Conservation (phyloP, 2,113 vertebrate species). For the Plectropomus leopardus region DNA sequence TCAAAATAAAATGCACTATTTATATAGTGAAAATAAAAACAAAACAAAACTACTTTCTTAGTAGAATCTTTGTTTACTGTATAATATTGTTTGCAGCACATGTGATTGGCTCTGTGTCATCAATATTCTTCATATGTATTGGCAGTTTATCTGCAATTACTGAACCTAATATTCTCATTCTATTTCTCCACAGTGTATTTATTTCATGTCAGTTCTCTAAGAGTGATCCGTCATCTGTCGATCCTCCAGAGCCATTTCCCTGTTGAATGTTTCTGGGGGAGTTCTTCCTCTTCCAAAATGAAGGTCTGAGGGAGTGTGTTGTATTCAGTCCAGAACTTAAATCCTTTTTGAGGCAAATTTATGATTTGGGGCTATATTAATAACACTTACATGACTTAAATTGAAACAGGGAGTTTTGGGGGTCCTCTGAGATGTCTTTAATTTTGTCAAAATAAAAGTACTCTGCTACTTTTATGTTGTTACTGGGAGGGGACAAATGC, state of each 20-base stretch:
- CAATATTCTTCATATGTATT: neutral
- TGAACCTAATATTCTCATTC: neutral
- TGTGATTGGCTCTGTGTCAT: neutral
- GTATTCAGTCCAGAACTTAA: neutral
- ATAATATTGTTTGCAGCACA: neutral
- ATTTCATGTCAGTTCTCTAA: neutral
- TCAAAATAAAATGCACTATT: neutral
- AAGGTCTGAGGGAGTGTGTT: neutral
- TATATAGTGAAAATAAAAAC: neutral
- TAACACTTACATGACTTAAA: slow-evolving; percentile 2
- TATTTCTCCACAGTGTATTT: neutral
- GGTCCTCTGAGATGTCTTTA: too few relatives aligned
- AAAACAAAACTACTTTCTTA: neutral
- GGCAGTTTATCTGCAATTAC: neutral
- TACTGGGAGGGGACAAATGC: too few relatives aligned
- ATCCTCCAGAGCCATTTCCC: neutral
- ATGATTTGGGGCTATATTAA: neutral
- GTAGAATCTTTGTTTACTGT: too few relatives aligned
- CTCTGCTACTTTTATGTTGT: too few relatives aligned
- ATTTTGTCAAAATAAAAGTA: too few relatives aligned
- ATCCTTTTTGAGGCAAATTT: neutral
- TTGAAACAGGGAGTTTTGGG: too few relatives aligned
- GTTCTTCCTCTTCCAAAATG: too few relatives aligned
- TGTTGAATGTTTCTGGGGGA: neutral
- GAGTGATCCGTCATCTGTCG: neutral